A percentile compares a stretch with the other conserved stretches of the same genome.
These are phyloP conservation scores for Conus ventricosus DNA, from an alignment of 1,140 invertebrate species.

Conservation along the genomic window DNA sequence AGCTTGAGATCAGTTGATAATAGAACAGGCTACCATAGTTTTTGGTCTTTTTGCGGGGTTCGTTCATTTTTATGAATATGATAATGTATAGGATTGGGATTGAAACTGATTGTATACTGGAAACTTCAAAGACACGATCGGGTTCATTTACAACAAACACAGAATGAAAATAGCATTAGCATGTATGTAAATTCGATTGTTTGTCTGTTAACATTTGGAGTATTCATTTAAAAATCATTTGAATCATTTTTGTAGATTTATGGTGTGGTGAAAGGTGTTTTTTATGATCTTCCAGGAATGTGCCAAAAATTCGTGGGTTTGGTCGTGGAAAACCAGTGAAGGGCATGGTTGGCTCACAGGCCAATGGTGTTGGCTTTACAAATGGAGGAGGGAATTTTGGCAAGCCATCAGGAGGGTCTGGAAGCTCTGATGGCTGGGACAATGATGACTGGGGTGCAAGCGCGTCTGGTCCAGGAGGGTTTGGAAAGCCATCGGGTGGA, in stretches of 20 bases:
- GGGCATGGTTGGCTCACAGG: neutral
- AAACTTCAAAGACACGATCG: no score
- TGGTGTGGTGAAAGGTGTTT: no score
- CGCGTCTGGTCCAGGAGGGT: constrained; percentile 16
- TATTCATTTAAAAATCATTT: no score
- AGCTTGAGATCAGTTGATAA: neutral
- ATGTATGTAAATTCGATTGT: no score
- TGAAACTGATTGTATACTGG: no score
- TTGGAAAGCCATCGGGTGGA: constrained; percentile 26
- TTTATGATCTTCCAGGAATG: neutral
- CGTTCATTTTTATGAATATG: neutral
- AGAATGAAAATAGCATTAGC: no score
- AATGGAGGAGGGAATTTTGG: constrained; percentile 21
- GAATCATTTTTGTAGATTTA: no score
- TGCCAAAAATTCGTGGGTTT: constrained; percentile 8
- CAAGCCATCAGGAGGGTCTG: constrained; percentile 10
- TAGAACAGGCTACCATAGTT: neutral
- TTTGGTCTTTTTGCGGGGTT: neutral
- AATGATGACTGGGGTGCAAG: neutral
- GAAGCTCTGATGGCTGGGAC: neutral
- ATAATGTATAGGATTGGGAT: constrained; percentile 34
- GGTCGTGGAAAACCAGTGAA: neutral
- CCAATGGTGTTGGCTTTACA: constrained; percentile 21
- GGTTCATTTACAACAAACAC: no score
- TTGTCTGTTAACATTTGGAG: no score